Conservation (phyloP, 2,113 vertebrate genomes). For the Brienomyrus brachyistius region DNA sequence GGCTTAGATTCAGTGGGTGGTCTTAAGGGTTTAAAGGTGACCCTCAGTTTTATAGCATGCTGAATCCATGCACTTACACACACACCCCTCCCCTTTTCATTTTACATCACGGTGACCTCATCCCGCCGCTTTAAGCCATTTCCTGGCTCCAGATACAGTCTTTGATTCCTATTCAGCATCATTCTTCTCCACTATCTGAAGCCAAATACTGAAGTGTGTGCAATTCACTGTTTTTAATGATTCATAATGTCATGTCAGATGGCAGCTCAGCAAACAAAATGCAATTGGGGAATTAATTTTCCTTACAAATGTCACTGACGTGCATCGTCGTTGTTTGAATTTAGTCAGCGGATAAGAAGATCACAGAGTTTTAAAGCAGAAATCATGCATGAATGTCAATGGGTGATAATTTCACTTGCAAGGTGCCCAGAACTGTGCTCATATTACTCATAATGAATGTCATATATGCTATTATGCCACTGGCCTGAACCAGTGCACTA, state of each 20-base stretch:
- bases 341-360: not conserved
- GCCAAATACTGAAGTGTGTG: not conserved
- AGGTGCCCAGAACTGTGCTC: constrained; percentile 24
- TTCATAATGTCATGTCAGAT: not conserved
- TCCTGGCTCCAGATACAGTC: not conserved
- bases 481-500: not conserved
- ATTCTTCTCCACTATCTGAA: not conserved
- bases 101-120: not conserved
- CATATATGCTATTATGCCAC: not conserved
- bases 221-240: not conserved
- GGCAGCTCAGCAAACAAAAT: not conserved
- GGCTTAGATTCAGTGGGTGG: not conserved
- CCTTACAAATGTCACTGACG: not conserved
- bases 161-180: not conserved
- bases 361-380: not conserved
- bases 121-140: not conserved
- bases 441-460: constrained; percentile 44
- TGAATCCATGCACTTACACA: not conserved
- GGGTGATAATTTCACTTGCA: constrained; percentile 15
- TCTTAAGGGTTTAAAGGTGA: not conserved
- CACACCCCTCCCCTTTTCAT: not conserved
- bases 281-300: not conserved
- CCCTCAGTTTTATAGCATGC: not conserved
- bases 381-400: not conserved
- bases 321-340: not conserved